A percentile compares a stretch with the other conserved stretches of the same genome.
Conservation (phyloP, 1,140 invertebrate genomes). For the Panagrolaimus sp. region DNA sequence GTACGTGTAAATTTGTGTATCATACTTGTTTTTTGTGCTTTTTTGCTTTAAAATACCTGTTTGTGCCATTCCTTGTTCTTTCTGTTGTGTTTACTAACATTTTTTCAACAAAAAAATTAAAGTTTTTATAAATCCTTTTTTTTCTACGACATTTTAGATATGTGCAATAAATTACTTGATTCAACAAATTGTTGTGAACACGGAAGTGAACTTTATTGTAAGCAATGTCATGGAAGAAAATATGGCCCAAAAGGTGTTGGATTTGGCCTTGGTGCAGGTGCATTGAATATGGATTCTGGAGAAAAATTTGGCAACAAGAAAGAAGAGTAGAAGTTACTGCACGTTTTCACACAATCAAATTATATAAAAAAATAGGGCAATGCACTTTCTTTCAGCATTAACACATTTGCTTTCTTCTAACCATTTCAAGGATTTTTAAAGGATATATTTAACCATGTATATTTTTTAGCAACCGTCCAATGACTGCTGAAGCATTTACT, state of each 20-base stretch:
- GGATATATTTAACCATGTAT: neutral
- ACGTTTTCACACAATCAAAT: neutral
- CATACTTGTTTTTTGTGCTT: slow-evolving; percentile 6
- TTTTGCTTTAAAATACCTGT: slow-evolving; percentile 9
- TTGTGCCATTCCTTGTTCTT: neutral
- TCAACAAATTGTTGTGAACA: slow-evolving; percentile 79
- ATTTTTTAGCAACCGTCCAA: slow-evolving; percentile 52
- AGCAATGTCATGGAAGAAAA: slow-evolving; percentile 80
- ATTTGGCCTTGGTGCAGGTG: slow-evolving; percentile 90
- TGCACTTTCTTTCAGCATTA: neutral
- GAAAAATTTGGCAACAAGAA: slow-evolving; percentile 67
- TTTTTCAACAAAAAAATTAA: neutral
- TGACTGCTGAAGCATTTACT: slow-evolving; percentile 56
- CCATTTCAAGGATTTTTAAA: slow-evolving; percentile 22
- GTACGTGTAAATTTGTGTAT: slow-evolving; percentile 35
- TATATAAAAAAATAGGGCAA: neutral
- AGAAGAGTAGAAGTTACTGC: slow-evolving; percentile 10
- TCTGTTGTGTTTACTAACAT: neutral
- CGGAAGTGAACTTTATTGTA: slow-evolving; percentile 86
- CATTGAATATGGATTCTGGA: slow-evolving; percentile 86
- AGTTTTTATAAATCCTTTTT: neutral
- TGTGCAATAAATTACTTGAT: slow-evolving; percentile 84
- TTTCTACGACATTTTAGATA: slow-evolving; percentile 66
- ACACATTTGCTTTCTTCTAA: slow-evolving; percentile 16
- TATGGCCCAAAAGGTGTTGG: slow-evolving; percentile 85